phyloP scores from a whole-genome alignment of 2,797 vertebrate genomes.

The Siniperca undulata region DNA sequence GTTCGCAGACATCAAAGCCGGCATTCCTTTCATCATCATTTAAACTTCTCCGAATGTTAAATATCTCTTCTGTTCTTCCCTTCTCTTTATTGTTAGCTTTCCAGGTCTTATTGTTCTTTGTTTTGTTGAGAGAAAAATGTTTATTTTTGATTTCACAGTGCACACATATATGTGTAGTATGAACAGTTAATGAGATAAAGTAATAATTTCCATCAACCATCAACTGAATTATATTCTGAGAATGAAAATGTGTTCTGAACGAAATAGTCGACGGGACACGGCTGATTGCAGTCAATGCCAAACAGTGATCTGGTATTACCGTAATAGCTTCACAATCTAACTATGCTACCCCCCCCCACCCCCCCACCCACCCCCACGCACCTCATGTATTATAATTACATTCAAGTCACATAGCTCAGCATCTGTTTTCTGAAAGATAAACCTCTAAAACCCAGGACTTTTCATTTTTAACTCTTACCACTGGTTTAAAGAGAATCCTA shows the following conservation, averaged over 20 bases:
- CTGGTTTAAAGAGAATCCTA: not conserved
- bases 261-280: not conserved
- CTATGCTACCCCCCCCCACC: no score
- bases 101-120: not conserved
- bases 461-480: not conserved
- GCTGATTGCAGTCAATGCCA: not conserved
- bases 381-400: not conserved
- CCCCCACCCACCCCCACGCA: not conserved
- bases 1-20: conserved; percentile 41
- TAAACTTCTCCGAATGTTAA: conserved; percentile 45
- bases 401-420: conserved; percentile 5
- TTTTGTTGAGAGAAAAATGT: not conserved
- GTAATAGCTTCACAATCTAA: not conserved
- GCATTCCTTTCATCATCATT: conserved; percentile 46
- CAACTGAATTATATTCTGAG: not conserved
- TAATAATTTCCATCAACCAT: not conserved
- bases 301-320: not conserved
- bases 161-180: not conserved
- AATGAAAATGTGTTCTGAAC: not conserved
- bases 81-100: conserved; percentile 36
- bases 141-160: not conserved
- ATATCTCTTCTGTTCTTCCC: conserved; percentile 21
- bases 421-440: conserved; percentile 5
- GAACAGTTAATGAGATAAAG: not conserved
- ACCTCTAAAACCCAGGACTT: not conserved